Conservation (phyloP, 2,888 invertebrate genomes). For the Drosophila phalerata region DNA sequence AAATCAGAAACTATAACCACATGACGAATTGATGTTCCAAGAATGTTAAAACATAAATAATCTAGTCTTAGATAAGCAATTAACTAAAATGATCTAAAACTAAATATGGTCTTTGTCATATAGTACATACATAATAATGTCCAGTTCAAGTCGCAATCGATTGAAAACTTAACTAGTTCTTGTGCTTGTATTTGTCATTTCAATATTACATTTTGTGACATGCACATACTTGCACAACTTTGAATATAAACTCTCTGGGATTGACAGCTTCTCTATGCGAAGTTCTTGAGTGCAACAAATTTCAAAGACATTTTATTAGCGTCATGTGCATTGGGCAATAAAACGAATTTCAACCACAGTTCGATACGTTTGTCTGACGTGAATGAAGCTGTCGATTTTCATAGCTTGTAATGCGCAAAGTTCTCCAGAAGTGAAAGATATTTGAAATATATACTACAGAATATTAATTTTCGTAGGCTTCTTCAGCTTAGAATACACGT, state of each 20-base stretch:
- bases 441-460: neutral
- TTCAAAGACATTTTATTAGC: slow-evolving; percentile 55
- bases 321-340: slow-evolving; percentile 42
- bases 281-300: slow-evolving; percentile 48
- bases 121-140: slow-evolving; percentile 1
- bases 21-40: neutral
- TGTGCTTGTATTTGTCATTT: slow-evolving; percentile 21
- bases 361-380: slow-evolving; percentile 8
- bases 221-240: slow-evolving; percentile 24
- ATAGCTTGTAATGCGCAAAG: neutral
- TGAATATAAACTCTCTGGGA: slow-evolving; percentile 39
- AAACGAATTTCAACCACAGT: slow-evolving; percentile 53
- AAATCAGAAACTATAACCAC: neutral
- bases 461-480: neutral
- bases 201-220: slow-evolving; percentile 46
- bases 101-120: neutral
- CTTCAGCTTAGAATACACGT: neutral
- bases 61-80: neutral
- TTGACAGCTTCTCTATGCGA: slow-evolving; percentile 39
- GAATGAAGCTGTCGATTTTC: neutral
- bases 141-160: slow-evolving; percentile 9
- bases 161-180: slow-evolving; percentile 11
- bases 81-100: too few relatives aligned
- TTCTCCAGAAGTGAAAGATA: neutral
- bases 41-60: neutral